Base-by-base conservation (phyloP, 2,113 vertebrate genomes). In the Entelurus aequoreus region DNA sequence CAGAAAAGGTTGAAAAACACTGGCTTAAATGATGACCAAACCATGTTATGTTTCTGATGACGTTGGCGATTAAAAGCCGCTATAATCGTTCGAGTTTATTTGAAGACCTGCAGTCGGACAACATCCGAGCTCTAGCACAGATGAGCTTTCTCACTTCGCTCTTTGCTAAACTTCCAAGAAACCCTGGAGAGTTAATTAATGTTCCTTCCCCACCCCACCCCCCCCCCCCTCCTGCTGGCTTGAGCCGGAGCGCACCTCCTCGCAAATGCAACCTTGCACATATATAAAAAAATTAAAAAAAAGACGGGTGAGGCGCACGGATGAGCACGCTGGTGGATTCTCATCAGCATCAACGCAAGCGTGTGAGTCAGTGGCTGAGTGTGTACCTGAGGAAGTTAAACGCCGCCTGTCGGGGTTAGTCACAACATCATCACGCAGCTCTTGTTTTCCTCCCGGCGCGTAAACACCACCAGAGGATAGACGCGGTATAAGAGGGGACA, bases 141-240 rank as follows among this genome's bases (percentile, higher is more conserved):
- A 79, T 60, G 51, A 65, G 21, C 62, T 68, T 61, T 52, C 46
- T 46, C 42, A 12, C 11, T 12, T 46, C 5, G 42, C 42, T 46
- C 42, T 59, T 54, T 21, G 40, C 62, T 49, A 69, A 66, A 72
- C 35, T 58, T 77, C 19, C 14, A 14, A 56, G 62, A 76, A 78
- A 79, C 77, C 77, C 68, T 19, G 15, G 70, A 66, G 69, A 77
- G 81, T 80, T 79, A 77, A 86, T 81, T 77, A 67, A 82, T 83
- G 69, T 78, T 75, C 62, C 82, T 81, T 79, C 60, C 62, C 68
- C n/a, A n/a, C n/a, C n/a, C n/a, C n/a, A n/a, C 60, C 62, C 68
- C 60, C 62, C 68, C 28, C 2, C 28, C 28, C 3, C 78, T 62
- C 82, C 72, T 28, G 63, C 75, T 76, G 82, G 11, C 63, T 60